These are phyloP conservation scores for Drosophila grimshawi DNA, from an alignment of 1,140 invertebrate species.

Conservation along the genomic window DNA sequence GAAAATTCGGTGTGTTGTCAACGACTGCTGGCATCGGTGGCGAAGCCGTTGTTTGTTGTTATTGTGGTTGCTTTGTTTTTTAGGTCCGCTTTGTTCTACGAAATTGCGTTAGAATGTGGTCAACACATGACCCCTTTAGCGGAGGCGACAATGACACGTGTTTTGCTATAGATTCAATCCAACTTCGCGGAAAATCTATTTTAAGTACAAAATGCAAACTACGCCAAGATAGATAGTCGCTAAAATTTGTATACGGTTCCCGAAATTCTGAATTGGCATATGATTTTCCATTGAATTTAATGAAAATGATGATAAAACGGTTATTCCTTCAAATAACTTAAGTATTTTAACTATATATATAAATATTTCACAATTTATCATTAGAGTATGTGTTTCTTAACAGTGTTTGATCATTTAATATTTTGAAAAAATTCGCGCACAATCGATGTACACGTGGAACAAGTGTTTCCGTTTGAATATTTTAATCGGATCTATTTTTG, in stretches of 20 bases:
- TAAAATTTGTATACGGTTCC: background rate
- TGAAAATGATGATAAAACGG: background rate
- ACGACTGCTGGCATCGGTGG: conserved; percentile 18
- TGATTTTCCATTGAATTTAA: background rate
- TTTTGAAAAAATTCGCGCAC: background rate
- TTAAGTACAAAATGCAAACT: background rate
- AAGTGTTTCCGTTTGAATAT: background rate
- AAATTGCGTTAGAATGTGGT: conserved; percentile 64
- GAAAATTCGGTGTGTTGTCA: conserved; percentile 64
- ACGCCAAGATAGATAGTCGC: background rate
- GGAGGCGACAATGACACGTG: conserved; percentile 51
- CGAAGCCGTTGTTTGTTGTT: conserved; percentile 25
- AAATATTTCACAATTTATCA: background rate
- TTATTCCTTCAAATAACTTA: too few species aligned
- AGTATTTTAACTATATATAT: background rate
- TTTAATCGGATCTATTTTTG: background rate
- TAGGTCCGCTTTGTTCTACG: conserved; percentile 31
- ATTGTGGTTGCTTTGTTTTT: conserved; percentile 24
- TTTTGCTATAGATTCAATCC: conserved; percentile 46
- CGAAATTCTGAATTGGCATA: background rate
- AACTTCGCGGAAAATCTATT: conserved; percentile 40
- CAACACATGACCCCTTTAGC: conserved; percentile 69
- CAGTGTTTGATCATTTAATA: too few species aligned
- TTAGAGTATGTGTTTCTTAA: background rate
- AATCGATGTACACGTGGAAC: background rate